A percentile compares a stretch with the other conserved stretches of the same genome.
phyloP scores from a whole-genome alignment of 2,888 invertebrate genomes.

The Sinopyrophorus schimmeli region DNA sequence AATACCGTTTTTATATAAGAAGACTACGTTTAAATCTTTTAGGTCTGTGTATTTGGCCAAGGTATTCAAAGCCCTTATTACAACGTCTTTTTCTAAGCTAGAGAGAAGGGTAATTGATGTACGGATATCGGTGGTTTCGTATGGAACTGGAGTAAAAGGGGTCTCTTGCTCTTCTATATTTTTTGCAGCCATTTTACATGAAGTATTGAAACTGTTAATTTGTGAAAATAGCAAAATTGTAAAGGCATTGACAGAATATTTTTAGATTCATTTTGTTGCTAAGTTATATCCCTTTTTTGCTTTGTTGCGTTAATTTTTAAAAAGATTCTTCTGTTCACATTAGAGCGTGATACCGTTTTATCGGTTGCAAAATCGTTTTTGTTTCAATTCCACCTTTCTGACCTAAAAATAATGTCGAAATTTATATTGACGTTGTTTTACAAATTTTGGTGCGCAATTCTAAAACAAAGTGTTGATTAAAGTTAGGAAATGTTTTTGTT shows the following conservation, averaged over 20 bases:
- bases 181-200: slow-evolving; percentile 5
- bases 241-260: slow-evolving; percentile 1
- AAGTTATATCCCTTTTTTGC: too few species aligned
- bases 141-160: slow-evolving; percentile 16
- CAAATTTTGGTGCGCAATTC: not conserved
- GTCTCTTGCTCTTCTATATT: slow-evolving; percentile 9
- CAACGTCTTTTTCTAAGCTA: slow-evolving; percentile 18
- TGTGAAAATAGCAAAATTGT: too few species aligned
- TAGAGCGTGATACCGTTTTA: not conserved
- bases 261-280: too few species aligned
- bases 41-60: slow-evolving; percentile 18
- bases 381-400: slow-evolving; percentile 2
- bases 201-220: too few species aligned
- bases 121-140: slow-evolving; percentile 25
- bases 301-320: too few species aligned
- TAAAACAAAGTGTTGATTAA: not conserved
- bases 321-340: not conserved
- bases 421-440: not conserved
- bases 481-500: not conserved
- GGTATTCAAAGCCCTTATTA: slow-evolving; percentile 13
- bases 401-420: not conserved
- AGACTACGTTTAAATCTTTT: slow-evolving; percentile 12
- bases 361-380: not conserved
- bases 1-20: slow-evolving; percentile 20
- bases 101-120: slow-evolving; percentile 22